A percentile compares a stretch with the other conserved stretches of the same genome.
These are phyloP conservation scores for Fundulus diaphanus DNA, from an alignment of 2,797 vertebrate species.

Conservation along the genomic window DNA sequence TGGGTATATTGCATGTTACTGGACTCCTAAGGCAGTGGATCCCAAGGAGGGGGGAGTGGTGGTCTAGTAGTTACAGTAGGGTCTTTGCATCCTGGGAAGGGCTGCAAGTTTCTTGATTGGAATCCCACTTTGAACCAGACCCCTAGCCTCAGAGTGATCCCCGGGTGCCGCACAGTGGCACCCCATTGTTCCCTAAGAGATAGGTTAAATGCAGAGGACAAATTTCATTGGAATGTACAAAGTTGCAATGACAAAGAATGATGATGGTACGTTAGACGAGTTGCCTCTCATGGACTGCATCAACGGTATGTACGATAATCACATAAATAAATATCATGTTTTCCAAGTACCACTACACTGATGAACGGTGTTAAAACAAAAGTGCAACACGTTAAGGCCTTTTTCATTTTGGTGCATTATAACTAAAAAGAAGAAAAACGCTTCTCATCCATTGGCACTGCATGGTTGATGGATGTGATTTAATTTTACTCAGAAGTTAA, in stretches of 20 bases:
- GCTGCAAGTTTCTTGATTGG: too few species aligned
- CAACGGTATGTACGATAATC: background rate
- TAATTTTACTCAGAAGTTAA: background rate
- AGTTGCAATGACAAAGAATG: too few species aligned
- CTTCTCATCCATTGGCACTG: background rate
- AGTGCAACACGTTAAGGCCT: background rate
- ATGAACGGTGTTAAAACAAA: background rate
- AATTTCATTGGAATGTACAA: too few species aligned
- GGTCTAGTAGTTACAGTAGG: too few species aligned
- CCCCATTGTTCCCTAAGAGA: too few species aligned
- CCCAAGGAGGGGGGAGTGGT: too few species aligned
- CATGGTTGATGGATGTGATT: background rate
- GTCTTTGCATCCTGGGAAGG: too few species aligned
- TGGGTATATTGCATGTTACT: background rate
- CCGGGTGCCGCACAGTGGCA: too few species aligned
- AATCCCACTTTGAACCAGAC: too few species aligned
- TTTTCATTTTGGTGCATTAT: background rate
- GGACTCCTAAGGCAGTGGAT: background rate
- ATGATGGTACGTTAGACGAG: too few species aligned
- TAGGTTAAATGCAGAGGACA: too few species aligned
- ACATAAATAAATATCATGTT: background rate
- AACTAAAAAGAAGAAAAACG: background rate
- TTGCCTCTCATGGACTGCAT: background rate
- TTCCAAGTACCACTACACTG: background rate
- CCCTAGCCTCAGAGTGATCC: too few species aligned